phyloP scores from a whole-genome alignment of 1,140 invertebrate genomes.

The Neoseiulus cucumeris region DNA sequence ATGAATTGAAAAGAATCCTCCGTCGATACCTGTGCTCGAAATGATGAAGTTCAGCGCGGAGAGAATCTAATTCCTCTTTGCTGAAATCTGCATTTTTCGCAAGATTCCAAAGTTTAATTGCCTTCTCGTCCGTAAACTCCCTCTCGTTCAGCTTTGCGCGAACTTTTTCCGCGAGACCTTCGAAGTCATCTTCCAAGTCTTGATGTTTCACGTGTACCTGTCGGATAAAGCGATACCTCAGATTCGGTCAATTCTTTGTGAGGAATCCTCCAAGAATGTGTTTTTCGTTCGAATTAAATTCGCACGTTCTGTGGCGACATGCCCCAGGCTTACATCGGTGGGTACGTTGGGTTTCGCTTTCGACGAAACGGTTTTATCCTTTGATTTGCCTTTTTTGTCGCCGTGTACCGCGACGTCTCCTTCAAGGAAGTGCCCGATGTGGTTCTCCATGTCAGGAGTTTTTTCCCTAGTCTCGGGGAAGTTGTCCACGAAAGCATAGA shows the following conservation, averaged over 20 bases:
- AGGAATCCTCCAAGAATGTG: no score
- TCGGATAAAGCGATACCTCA: not conserved
- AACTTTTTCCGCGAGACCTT: not conserved
- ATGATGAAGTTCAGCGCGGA: not conserved
- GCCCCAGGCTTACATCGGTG: no score
- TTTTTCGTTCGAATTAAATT: no score
- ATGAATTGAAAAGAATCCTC: no score
- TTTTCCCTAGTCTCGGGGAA: not conserved
- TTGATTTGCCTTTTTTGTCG: not conserved
- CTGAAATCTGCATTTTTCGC: not conserved
- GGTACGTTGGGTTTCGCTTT: no score
- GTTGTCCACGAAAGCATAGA: not conserved
- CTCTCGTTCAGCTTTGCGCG: not conserved
- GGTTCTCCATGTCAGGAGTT: not conserved
- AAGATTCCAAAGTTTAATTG: not conserved
- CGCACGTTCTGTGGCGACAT: no score
- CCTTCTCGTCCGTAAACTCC: not conserved
- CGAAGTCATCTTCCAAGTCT: not conserved
- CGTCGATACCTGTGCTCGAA: conserved; percentile 1
- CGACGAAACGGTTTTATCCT: not conserved
- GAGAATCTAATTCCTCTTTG: not conserved
- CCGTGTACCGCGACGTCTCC: not conserved
- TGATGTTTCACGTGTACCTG: not conserved
- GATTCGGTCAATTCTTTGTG: no score
- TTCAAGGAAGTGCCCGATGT: not conserved